Evolutionary conservation across 2,888 invertebrate genomes (phyloP), one percentile per base, ranked within the genome.

Genomic region (Pristionchus arcanus): DNA sequence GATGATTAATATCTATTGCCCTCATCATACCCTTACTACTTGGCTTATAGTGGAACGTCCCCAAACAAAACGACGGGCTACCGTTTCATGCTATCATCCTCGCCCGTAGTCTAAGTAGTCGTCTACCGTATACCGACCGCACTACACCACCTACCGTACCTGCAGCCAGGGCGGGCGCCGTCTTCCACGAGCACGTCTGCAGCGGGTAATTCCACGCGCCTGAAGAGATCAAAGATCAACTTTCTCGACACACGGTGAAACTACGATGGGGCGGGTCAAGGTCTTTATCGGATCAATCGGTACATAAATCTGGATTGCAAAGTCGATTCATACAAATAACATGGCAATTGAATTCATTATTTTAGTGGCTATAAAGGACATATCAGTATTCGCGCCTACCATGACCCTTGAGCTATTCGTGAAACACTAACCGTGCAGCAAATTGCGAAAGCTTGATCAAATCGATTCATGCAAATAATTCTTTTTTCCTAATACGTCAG

Each of bases 121-220:
- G 21, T 0, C 37, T 49, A 81, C 42, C n/a, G 49, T 49, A 81
- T 13, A 11, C 42, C 42, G 13, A 49, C 9, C 42, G 13, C 42
- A 9, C 42, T 49, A 49, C 42, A 49, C 3, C 11, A 49, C 42
- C 42, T 49, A 16, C 49, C 68, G 87, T 66, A 88, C 87, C 87
- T 88, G 87, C 87, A 25, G 96, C 96, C 34, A 96, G 94, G 0
- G 96, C 96, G 15, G 96, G 96, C 1, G 96, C 95, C 2, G 96
- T 95, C 93, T 96, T 96, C 96, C 96, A 96, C 4, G 95, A 91
- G 4, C 96, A 96, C 94, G 96, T 96, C 93, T 96, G 96, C 92
- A 96, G 96, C 2, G 96, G 96, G 94, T 96, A 96, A 94, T 96
- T 96, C 96, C 96, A 96, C 2, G 96, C 96, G 9, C 95, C 92